Evolutionary conservation across 53 echinoderm and acorn worm genomes (phyloP), one percentile per base, ranked within the genome.

Genomic region (Holothuria scabra): DNA sequence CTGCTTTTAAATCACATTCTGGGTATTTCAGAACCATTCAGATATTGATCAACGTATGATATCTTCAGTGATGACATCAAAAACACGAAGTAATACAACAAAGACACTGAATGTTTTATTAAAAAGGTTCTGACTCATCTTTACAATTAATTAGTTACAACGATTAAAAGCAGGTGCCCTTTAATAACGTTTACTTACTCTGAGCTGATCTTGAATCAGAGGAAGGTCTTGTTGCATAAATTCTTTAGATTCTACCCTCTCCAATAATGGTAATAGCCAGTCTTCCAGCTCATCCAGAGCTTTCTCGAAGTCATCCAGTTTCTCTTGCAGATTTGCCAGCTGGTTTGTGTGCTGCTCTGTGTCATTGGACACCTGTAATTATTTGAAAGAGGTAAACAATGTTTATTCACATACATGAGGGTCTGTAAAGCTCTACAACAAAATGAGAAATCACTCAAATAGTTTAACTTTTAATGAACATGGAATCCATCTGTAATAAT

Each of bases 281-380:
- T 97, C 94, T 35, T 96, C 96, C 33, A 96, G 83, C 74, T 93
- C 92, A 66, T 96, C 96, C 81, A 93, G 67, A 24, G 90, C 88
- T 69, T 83, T 70, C 88, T 96, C 96, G 84, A 96, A 96, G 93
- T 93, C 96, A 48, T 66, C 49, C 66, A 96, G 96, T 6, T 86
- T 82, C 28, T 85, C 86, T 68, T 93, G 87, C 61, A 96, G 88
- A 35, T 85, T 60, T 11, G 76, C 79, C 29, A 97, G 89, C 85
- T 97, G 90, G 16, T 84, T 84, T 24, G 90, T 84, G 65, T 94
- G 99, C 37, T 94, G 83, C 85, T 92, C 86, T 25, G 94, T 86
- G 23, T 89, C 89, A 59, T 88, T 91, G 58, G 90, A 84, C 20
- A 93, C 93, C 93, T 95, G 22, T 26, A 41, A 8, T 41, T 8